Evolutionary conservation across 2,797 vertebrate genomes (phyloP).

Genomic region (Australoheros facetus): DNA sequence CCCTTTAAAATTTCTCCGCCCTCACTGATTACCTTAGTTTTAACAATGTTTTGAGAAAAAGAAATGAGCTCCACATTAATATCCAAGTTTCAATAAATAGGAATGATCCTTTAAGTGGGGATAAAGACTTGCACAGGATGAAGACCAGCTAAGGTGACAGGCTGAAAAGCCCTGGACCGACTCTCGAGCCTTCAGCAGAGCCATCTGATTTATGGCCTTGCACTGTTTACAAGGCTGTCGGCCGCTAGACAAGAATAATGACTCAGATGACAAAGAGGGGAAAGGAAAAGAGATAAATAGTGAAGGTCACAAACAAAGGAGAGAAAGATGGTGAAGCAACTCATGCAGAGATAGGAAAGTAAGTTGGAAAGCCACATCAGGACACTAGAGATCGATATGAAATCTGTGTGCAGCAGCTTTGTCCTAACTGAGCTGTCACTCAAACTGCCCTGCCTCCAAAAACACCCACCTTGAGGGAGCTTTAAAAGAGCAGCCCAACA

Average conservation of each 20-base stretch:
- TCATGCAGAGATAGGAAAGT: not conserved
- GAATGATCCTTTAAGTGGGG: slow-evolving; percentile 4
- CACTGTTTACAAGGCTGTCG: slow-evolving; percentile 24
- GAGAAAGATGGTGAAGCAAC: not conserved
- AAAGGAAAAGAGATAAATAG: not conserved
- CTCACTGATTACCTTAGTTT: not conserved
- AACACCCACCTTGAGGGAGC: not conserved
- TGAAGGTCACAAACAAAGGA: not conserved
- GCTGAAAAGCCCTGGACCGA: not conserved
- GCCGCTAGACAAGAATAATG: slow-evolving; percentile 16
- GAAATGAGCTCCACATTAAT: not conserved
- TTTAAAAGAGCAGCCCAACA: not conserved
- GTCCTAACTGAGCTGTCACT: slow-evolving; percentile 35
- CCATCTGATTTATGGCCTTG: slow-evolving; percentile 10
- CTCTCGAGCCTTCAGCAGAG: slow-evolving; percentile 3
- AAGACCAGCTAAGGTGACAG: not conserved
- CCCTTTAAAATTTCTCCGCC: too few species aligned
- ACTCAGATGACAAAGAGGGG: slow-evolving; percentile 1
- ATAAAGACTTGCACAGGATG: slow-evolving; percentile 4
- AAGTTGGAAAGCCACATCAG: not conserved
- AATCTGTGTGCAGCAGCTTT: slow-evolving; percentile 15
- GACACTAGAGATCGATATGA: slow-evolving; percentile 30
- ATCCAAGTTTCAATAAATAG: not conserved
- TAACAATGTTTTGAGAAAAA: not conserved
- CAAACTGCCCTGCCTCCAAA: slow-evolving; percentile 10